Evolutionary conservation across 2,888 invertebrate species (phyloP), one percentile per base, ranked within the genome.

Genomic region (Iphiclides podalirius): DNA sequence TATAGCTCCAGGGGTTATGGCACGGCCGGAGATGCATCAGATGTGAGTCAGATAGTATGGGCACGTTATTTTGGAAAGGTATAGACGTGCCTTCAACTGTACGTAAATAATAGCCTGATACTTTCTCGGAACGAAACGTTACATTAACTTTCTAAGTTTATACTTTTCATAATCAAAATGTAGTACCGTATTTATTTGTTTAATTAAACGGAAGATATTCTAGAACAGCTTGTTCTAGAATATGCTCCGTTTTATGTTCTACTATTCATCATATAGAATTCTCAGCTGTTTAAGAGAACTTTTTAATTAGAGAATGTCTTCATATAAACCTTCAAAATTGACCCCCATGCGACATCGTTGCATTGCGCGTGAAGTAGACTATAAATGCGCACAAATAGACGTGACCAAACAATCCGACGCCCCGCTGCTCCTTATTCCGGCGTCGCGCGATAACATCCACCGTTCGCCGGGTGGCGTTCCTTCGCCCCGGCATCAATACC

Each of bases 391-490:
- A 38, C 33, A 17, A 37, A 9, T 44, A 38, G 43, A 33, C 48
- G 43, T 49, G 34, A 43, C 43, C 38, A 49, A 55, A 58, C 52
- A 66, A 59, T 54, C 54, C 54, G 60, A 64, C 64, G 60, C 67
- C 75, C 78, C 73, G 75, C 68, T 55, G 78, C 57, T 63, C 64
- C 55, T 63, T 63, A 63, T 61, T 63, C 65, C 58, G 59, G 61
- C 64, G 61, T 57, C 55, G 63, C 55, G 57, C 64, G 77, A 77
- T 79, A 78, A 75, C 68, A 74, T 73, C 77, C 71, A 70, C 71
- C 52, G 55, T 67, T 72, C 72, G n/a, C 75, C 73, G 79, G 76
- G 74, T 74, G 78, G 76, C 68, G 65, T 63, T 68, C 64, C 66
- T 65, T 74, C 73, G 66, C 61, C 61, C 65, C 61, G 70, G 11